Base-by-base conservation (phyloP, 2,888 invertebrate genomes). In the Drepanosiphum platanoidis region DNA sequence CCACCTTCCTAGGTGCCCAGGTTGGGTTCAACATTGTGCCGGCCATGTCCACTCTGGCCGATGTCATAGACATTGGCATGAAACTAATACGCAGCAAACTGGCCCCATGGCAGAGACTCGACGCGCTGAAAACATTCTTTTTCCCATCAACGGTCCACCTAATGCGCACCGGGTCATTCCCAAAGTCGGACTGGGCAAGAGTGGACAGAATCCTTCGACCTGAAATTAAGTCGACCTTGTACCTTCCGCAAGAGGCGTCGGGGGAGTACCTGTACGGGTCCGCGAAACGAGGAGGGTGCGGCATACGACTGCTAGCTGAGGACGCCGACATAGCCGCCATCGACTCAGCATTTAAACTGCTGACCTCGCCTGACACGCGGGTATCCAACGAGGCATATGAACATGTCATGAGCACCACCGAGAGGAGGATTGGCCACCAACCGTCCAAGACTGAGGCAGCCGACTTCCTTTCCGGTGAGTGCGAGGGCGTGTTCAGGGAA, bases 1-100 rank as follows among this genome's bases (percentile, higher is more conserved):
- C 39, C 7, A 39, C 39, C 9, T 39, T 39, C 5, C 39, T 8
- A 39, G 9, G 39, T 39, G 5, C 39, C 7, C 39, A 5, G 39
- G 9, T 9, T 39, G 39, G 39, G 5, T 78, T 78, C 5, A 36
- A 18, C 0, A 7, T 42, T 0, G 22, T 78, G 0, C 78, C 39
- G 0, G n/a, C 0, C 0, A 22, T 78, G 7, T 36, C 64, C 7
- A 78, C 78, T 0, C 0, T 78, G 0, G 39, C 39, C 1, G 22
- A 78, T 0, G 22, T 66, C 0, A 30, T 5, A 0, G 27, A 64
- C 0, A 11, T 64, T 0, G 61, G 64, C 0, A 3, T 78, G 3
- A 30, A 42, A 0, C 11, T 78, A 0, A 1, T 30, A 0, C 5
- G 64, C 8, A 18, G 11, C 11, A 64, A 42, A 3, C 22, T 78